phyloP scores from a whole-genome alignment of 2,113 vertebrate genomes.

The Hypanus sabinus region DNA sequence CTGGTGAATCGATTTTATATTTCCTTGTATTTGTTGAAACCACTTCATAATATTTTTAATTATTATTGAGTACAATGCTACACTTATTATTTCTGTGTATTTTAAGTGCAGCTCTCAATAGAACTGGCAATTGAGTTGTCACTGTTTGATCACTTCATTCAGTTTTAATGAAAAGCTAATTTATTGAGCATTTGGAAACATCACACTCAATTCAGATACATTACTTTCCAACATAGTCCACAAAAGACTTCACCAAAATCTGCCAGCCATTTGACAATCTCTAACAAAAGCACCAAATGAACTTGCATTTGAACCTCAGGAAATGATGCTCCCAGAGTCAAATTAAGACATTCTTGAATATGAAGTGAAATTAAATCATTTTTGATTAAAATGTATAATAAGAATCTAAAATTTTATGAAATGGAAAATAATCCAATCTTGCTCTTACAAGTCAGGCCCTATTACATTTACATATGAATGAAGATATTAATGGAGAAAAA shows the following conservation, averaged over 20 bases:
- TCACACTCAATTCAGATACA: not conserved
- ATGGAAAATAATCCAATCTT: not conserved
- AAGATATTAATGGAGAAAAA: conserved; percentile 8
- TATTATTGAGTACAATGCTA: not conserved
- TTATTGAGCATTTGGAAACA: conserved; percentile 17
- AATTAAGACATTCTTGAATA: not conserved
- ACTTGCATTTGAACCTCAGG: not conserved
- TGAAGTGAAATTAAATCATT: not conserved
- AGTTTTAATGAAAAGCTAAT: conserved; percentile 8
- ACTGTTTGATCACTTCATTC: not conserved
- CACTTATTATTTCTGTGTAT: not conserved
- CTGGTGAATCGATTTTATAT: not conserved
- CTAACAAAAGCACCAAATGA: not conserved
- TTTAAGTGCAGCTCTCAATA: not conserved
- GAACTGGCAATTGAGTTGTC: not conserved
- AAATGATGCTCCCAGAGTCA: not conserved
- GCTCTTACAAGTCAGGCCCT: not conserved
- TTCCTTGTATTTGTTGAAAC: not conserved
- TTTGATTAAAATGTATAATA: not conserved
- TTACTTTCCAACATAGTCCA: not conserved
- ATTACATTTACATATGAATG: not conserved
- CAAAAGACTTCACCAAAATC: not conserved
- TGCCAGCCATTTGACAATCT: not conserved
- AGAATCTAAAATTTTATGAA: not conserved
- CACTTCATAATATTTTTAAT: not conserved